These are phyloP conservation scores for Mycteria americana DNA, from an alignment of 2,797 vertebrate genomes.

Conservation along the genomic window DNA sequence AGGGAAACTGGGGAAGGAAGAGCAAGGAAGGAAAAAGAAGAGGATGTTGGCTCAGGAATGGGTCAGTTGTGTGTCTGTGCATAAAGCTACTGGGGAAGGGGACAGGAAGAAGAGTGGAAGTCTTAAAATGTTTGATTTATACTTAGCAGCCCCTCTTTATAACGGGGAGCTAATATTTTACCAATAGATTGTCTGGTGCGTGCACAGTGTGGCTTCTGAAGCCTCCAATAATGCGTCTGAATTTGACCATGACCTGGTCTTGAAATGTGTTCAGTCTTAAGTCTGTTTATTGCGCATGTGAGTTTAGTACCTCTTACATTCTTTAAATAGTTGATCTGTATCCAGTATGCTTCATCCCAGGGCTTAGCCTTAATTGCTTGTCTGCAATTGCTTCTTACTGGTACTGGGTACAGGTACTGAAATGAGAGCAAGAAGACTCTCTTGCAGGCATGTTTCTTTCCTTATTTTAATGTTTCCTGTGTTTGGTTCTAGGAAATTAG, in stretches of 20 bases:
- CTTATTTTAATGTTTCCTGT: neutral
- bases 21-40: neutral
- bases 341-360: conserved; percentile 52
- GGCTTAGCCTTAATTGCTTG: conserved; percentile 31
- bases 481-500: neutral
- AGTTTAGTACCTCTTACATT: conserved; percentile 48
- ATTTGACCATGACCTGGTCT: conserved; percentile 20
- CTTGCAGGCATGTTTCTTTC: neutral
- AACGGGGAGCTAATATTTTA: neutral
- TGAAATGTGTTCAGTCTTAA: neutral
- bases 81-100: neutral
- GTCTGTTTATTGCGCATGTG: neutral
- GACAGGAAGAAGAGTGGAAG: neutral
- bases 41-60: neutral
- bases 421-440: neutral
- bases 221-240: neutral
- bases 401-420: neutral
- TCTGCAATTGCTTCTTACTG: neutral
- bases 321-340: conserved; percentile 66
- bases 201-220: neutral
- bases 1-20: neutral
- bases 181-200: neutral
- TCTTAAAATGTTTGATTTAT: neutral
- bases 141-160: neutral
- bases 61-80: neutral